Evolutionary conservation across 2,888 invertebrate genomes (phyloP).

Genomic region (Galerucella calmariensis): DNA sequence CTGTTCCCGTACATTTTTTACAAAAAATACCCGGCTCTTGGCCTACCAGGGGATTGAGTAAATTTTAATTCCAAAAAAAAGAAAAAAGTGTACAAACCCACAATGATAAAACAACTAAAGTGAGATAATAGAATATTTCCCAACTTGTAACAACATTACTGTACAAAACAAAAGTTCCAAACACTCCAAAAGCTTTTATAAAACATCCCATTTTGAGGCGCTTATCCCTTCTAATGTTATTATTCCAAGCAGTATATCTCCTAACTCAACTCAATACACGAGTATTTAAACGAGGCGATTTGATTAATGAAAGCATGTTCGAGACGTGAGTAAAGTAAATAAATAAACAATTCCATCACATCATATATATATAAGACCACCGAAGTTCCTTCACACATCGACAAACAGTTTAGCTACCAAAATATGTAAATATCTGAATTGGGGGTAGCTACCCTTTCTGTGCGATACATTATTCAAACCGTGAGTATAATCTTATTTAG

Average conservation of each 20-base stretch:
- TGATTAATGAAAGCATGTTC: not conserved
- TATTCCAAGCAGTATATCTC: not conserved
- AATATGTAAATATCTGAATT: conserved; percentile 6
- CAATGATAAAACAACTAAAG: too few species aligned
- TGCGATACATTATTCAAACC: not conserved
- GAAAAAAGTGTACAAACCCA: too few species aligned
- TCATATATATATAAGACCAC: not conserved
- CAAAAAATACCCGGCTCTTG: too few species aligned
- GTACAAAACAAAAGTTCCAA: not conserved
- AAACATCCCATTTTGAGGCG: not conserved
- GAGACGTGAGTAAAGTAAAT: not conserved
- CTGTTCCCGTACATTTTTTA: too few species aligned
- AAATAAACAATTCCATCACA: not conserved
- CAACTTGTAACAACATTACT: too few species aligned
- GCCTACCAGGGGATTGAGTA: too few species aligned
- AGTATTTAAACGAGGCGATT: not conserved
- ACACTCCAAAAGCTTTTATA: not conserved
- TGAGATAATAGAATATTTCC: too few species aligned
- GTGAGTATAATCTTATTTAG: not conserved
- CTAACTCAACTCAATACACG: not conserved
- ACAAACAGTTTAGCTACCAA: not conserved
- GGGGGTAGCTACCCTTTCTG: not conserved
- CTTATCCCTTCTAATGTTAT: not conserved
- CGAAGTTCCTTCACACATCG: not conserved
- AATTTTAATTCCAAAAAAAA: too few species aligned